Percentiles rank a stretch among this genome's conserved stretches.
These are phyloP conservation scores for Limnodromus scolopaceus DNA, from an alignment of 2,797 vertebrate genomes.

Conservation along the genomic window DNA sequence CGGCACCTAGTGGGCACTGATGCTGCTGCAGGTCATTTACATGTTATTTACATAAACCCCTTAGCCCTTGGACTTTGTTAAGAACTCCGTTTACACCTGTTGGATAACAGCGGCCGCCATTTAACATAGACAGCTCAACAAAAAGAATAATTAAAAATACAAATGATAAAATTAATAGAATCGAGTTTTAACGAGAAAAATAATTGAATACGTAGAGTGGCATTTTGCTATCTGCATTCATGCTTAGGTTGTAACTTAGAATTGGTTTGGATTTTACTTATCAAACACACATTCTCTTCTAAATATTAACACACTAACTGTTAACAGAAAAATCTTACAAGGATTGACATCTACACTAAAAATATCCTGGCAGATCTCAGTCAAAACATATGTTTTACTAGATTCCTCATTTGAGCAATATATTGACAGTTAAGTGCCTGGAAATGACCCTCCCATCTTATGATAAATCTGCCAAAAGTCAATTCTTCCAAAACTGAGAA, in stretches of 20 bases:
- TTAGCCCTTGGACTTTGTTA: not conserved
- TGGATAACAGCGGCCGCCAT: not conserved
- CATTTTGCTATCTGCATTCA: not conserved
- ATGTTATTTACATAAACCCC: not conserved
- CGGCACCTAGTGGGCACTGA: not conserved
- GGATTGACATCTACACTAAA: not conserved
- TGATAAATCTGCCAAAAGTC: not conserved
- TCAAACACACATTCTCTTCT: not conserved
- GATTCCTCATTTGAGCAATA: not conserved
- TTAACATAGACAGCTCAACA: not conserved
- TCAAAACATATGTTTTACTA: not conserved
- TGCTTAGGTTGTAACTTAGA: not conserved
- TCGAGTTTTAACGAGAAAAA: not conserved
- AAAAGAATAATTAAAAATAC: not conserved
- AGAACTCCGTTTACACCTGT: not conserved
- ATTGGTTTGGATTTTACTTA: not conserved
- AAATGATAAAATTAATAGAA: not conserved
- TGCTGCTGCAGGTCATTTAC: not conserved
- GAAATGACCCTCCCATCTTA: not conserved
- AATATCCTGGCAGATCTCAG: not conserved
- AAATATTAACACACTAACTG: not conserved
- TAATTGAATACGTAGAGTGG: fast-evolving
- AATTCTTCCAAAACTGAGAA: not conserved
- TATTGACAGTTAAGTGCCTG: not conserved
- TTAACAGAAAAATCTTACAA: not conserved